phyloP scores from a whole-genome alignment of 2,797 vertebrate species.

The Danio albolineatus region DNA sequence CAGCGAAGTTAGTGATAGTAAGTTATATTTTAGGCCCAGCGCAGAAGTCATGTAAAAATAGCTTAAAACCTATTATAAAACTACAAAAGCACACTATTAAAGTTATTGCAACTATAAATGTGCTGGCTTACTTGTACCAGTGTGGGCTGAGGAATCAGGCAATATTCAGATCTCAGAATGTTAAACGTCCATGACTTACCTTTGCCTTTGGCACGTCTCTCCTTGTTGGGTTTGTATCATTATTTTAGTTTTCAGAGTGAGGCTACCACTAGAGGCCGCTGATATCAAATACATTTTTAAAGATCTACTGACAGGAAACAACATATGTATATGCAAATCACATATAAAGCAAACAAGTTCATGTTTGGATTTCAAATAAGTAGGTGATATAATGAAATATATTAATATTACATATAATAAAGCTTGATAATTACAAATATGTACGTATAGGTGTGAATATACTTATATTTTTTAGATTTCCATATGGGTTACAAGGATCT shows the following conservation, averaged over 20 bases:
- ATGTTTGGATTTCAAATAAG: too few relatives aligned
- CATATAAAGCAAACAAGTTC: too few relatives aligned
- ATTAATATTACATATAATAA: too few relatives aligned
- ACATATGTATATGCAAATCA: too few relatives aligned
- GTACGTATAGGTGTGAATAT: too few relatives aligned
- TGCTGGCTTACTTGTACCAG: neutral
- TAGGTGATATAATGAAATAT: too few relatives aligned
- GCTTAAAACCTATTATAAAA: neutral
- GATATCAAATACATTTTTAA: neutral
- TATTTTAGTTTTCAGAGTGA: neutral
- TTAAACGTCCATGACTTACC: too few relatives aligned
- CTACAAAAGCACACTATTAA: neutral
- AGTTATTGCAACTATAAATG: neutral
- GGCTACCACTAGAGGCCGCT: constrained; percentile 7
- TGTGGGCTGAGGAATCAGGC: neutral
- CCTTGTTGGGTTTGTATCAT: too few relatives aligned
- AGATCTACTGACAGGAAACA: neutral
- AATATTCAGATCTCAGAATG: neutral
- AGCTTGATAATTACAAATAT: too few relatives aligned
- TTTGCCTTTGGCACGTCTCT: neutral
- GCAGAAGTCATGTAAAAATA: neutral
- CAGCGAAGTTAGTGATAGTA: too few relatives aligned
- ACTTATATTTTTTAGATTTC: neutral
- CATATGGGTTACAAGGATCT: neutral
- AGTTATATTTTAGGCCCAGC: too few relatives aligned